Conservation (phyloP, 1,140 invertebrate genomes). For the Lanistes nyassanus region DNA sequence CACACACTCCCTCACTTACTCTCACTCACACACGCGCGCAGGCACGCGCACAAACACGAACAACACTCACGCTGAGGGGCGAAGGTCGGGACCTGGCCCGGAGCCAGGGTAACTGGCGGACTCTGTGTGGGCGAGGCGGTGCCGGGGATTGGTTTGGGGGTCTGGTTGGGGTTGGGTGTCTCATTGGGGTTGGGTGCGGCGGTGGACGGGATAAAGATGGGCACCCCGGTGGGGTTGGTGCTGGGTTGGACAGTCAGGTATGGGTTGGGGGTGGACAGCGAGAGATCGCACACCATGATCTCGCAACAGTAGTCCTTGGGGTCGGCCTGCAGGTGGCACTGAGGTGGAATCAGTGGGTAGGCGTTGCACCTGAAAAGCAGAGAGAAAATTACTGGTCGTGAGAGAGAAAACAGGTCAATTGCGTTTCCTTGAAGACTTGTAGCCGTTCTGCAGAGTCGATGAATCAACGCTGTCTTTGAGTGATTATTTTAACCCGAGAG, state of each 20-base stretch:
- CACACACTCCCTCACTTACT: too few relatives aligned
- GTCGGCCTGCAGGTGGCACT: slow-evolving; percentile 44
- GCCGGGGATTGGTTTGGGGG: slow-evolving; percentile 28
- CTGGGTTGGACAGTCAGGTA: slow-evolving; percentile 9
- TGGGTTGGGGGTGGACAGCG: slow-evolving; percentile 20
- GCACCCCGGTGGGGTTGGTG: slow-evolving; percentile 21
- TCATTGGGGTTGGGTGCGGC: neutral
- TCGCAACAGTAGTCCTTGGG: slow-evolving; percentile 48
- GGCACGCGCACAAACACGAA: too few relatives aligned
- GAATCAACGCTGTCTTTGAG: too few relatives aligned
- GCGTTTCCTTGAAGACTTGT: too few relatives aligned
- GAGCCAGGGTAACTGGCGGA: too few relatives aligned
- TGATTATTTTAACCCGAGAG: too few relatives aligned
- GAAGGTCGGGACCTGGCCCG: too few relatives aligned
- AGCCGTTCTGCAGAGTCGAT: too few relatives aligned
- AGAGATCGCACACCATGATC: slow-evolving; percentile 42
- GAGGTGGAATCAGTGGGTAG: slow-evolving; percentile 37
- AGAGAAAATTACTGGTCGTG: neutral
- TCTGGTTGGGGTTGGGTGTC: too few relatives aligned
- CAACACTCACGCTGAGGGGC: too few relatives aligned
- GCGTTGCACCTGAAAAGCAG: slow-evolving; percentile 41
- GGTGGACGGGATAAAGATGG: slow-evolving; percentile 12
- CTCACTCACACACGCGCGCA: too few relatives aligned
- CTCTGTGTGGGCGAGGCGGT: neutral
- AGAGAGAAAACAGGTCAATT: too few relatives aligned